Percentiles rank a stretch among this genome's conserved stretches.
These are phyloP conservation scores for Muscidifurax raptorellus DNA, from an alignment of 1,140 invertebrate species.

Conservation along the genomic window DNA sequence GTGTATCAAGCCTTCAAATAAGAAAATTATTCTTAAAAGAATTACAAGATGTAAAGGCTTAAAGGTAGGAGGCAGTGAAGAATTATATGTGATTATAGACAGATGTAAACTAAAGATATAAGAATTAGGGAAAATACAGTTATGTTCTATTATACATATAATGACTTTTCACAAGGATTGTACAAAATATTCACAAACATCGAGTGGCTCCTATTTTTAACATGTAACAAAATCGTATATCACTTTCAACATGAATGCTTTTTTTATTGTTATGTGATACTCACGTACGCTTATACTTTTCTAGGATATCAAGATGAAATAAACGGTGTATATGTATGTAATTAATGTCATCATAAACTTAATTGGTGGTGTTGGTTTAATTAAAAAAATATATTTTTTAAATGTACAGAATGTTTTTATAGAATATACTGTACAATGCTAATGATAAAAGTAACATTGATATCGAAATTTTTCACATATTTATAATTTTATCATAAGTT, in stretches of 20 bases:
- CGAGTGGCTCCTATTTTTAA: constrained; percentile 11
- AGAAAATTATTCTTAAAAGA: constrained; percentile 58
- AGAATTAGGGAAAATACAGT: constrained; percentile 54
- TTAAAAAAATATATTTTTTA: constrained; percentile 64
- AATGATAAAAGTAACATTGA: constrained; percentile 51
- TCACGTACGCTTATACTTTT: constrained; percentile 31
- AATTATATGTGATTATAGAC: constrained; percentile 45
- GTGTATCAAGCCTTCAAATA: constrained; percentile 78
- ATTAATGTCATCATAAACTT: constrained; percentile 27
- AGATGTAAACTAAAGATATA: constrained; percentile 45
- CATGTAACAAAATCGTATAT: constrained; percentile 7
- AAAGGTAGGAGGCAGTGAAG: constrained; percentile 54
- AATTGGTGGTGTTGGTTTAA: constrained; percentile 53
- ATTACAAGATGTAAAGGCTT: constrained; percentile 52
- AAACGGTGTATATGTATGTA: constrained; percentile 39
- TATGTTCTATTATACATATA: constrained; percentile 48
- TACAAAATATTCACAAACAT: constrained; percentile 35
- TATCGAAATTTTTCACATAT: constrained; percentile 58
- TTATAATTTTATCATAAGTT: constrained; percentile 21
- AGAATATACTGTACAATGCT: constrained; percentile 57
- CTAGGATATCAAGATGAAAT: constrained; percentile 27
- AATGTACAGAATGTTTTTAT: constrained; percentile 65
- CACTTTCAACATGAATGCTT: constrained; percentile 33
- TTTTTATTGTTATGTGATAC: constrained; percentile 40
- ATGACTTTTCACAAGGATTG: not conserved